Conservation (phyloP, 2,797 vertebrate species). For the Alauda arvensis region DNA sequence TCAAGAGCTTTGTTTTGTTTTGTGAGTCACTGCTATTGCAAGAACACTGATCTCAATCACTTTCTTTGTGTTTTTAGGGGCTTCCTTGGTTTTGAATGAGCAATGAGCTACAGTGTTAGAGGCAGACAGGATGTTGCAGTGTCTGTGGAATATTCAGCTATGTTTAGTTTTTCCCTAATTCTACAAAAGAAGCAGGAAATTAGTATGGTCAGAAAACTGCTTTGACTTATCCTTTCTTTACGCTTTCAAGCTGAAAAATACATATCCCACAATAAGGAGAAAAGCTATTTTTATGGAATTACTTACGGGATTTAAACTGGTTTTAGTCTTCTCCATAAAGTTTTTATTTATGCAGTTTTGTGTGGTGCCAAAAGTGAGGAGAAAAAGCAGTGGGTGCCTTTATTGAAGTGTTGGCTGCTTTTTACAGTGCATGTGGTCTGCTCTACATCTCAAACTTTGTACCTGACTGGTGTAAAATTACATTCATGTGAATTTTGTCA, state of each 20-base stretch:
- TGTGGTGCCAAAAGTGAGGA: not conserved
- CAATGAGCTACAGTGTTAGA: not conserved
- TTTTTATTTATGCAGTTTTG: not conserved
- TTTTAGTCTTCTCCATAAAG: not conserved
- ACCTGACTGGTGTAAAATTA: not conserved
- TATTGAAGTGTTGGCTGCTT: not conserved
- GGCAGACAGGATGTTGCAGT: not conserved
- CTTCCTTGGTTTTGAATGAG: not conserved
- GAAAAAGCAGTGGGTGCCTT: not conserved
- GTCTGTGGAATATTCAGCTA: not conserved
- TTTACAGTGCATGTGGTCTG: not conserved
- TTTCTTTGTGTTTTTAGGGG: not conserved
- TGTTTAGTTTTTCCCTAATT: slow-evolving; percentile 31
- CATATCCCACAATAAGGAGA: not conserved
- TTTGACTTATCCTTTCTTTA: not conserved
- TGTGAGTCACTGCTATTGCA: not conserved
- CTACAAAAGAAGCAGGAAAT: not conserved
- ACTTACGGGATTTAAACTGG: not conserved
- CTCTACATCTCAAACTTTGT: not conserved
- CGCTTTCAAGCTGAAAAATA: not conserved
- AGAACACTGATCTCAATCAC: not conserved
- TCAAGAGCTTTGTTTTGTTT: not conserved
- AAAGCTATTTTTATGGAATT: not conserved
- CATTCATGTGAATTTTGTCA: not conserved
- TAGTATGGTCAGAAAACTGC: not conserved